These are phyloP conservation scores for Lucinisca nassula DNA, from an alignment of 2,888 invertebrate species.

Conservation along the genomic window DNA sequence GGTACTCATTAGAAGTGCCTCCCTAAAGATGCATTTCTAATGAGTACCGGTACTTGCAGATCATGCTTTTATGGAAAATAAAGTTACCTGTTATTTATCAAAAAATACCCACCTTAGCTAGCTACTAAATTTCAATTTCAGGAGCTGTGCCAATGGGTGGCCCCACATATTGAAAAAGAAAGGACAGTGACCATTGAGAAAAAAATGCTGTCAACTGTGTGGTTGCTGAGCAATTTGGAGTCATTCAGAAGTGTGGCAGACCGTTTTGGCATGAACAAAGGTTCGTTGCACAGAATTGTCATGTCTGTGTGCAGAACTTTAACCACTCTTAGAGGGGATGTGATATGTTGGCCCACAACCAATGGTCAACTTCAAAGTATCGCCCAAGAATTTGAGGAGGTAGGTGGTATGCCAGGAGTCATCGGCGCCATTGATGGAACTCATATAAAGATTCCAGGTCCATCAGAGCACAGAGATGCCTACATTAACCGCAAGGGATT, in stretches of 20 bases:
- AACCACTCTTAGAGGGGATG: not conserved
- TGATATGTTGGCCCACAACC: not conserved
- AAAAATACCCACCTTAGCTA: no score
- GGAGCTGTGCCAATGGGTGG: no score
- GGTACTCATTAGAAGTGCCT: no score
- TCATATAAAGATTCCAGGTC: slow-evolving; percentile 44
- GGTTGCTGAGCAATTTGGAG: no score
- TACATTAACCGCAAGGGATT: slow-evolving; percentile 55
- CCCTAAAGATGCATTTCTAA: no score
- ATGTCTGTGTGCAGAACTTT: not conserved
- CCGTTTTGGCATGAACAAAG: slow-evolving; percentile 47
- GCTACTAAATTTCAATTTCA: no score
- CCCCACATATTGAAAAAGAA: no score
- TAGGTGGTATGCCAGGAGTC: slow-evolving; percentile 42
- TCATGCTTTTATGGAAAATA: no score
- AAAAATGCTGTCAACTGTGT: no score
- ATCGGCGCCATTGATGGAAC: slow-evolving; percentile 56
- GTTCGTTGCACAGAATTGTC: slow-evolving; percentile 25
- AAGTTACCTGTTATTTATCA: no score
- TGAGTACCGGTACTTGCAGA: no score
- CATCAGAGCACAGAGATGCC: slow-evolving; percentile 28
- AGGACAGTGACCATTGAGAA: no score
- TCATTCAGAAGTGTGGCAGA: slow-evolving; percentile 57
- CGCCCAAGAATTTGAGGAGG: slow-evolving; percentile 31
- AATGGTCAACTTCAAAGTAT: not conserved